These are phyloP conservation scores for Zapus hudsonius DNA, from an alignment of 2,113 vertebrate genomes.

Conservation along the genomic window DNA sequence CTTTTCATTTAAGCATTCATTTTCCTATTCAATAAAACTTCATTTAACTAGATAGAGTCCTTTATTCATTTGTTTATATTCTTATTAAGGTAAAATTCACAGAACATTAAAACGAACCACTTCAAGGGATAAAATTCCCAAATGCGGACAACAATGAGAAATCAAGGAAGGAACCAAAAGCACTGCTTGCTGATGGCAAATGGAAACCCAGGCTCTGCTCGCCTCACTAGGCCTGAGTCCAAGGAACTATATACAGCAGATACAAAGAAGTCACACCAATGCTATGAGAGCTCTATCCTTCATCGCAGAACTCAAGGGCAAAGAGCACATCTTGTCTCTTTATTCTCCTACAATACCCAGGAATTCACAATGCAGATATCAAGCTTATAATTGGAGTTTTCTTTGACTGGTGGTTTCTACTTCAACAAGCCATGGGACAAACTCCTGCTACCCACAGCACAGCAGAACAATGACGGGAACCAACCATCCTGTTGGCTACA, in stretches of 20 bases:
- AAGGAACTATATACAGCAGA: neutral
- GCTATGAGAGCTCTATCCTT: neutral
- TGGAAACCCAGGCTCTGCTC: fast-evolving
- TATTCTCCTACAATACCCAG: neutral
- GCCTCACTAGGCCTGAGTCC: neutral
- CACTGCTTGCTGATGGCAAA: neutral
- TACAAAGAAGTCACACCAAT: neutral
- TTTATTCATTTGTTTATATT: neutral
- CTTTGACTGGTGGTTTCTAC: neutral
- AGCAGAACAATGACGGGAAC: fast-evolving
- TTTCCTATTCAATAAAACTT: constrained; percentile 10
- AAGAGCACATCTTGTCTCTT: neutral
- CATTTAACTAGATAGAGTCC: neutral
- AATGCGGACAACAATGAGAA: neutral
- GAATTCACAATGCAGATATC: neutral
- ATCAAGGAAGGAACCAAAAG: neutral
- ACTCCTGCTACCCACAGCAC: too few species aligned
- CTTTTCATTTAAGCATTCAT: neutral
- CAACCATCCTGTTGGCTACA: too few species aligned
- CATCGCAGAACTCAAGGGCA: neutral
- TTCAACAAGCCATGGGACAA: neutral
- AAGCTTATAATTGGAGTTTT: neutral
- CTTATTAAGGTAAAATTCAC: neutral
- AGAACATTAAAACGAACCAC: neutral
- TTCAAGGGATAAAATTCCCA: neutral